Percentiles rank a stretch among this genome's conserved stretches.
phyloP scores from a whole-genome alignment of 2,113 vertebrate genomes.

The Phycodurus eques region DNA sequence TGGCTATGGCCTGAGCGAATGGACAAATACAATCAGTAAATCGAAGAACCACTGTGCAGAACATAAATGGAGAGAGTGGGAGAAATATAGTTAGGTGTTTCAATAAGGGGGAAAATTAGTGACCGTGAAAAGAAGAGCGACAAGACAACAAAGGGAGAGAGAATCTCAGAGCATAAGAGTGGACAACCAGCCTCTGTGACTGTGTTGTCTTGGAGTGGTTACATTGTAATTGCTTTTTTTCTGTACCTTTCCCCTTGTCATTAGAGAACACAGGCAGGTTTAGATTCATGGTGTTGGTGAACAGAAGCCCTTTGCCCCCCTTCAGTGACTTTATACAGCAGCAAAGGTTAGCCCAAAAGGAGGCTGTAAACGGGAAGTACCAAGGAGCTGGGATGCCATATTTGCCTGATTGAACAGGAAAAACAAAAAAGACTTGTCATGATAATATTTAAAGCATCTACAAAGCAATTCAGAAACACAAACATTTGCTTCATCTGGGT shows the following conservation, averaged over 20 bases:
- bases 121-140: conserved; percentile 7
- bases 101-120: conserved; percentile 6
- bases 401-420: conserved; percentile 74
- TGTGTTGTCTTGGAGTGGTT: conserved; percentile 18
- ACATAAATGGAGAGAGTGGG: conserved; percentile 13
- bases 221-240: background rate
- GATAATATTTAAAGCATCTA: background rate
- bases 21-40: conserved; percentile 30
- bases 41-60: conserved; percentile 15
- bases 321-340: conserved; percentile 59
- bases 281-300: conserved; percentile 83
- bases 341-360: conserved; percentile 85
- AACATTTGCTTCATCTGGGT: background rate
- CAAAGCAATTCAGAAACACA: background rate
- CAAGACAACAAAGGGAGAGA: conserved; percentile 16
- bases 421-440: background rate
- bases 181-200: background rate
- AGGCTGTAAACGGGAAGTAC: conserved; percentile 89
- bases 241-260: conserved; percentile 63
- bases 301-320: conserved; percentile 70
- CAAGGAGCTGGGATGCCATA: conserved; percentile 88
- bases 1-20: conserved; percentile 48
- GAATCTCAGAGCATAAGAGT: background rate
- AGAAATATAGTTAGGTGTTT: background rate
- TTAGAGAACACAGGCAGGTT: conserved; percentile 64